Conservation (phyloP, 2,888 invertebrate genomes). For the Dexiosoma caninum region DNA sequence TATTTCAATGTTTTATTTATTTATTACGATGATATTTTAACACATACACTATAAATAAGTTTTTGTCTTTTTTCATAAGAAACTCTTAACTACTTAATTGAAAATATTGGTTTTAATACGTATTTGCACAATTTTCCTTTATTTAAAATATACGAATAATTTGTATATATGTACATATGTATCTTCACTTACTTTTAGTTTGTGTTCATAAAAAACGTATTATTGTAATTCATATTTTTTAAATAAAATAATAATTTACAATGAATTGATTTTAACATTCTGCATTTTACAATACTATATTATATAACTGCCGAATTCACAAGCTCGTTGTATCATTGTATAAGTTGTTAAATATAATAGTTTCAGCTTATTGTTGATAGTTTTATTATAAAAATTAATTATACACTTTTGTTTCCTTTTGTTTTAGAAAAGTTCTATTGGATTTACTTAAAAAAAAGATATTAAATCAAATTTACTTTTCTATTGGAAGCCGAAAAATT, state of each 20-base stretch:
- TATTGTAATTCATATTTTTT: slow-evolving; percentile 18
- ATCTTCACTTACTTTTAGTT: slow-evolving; percentile 11
- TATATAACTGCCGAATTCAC: too few species aligned
- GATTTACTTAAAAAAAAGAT: too few species aligned
- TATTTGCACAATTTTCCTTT: slow-evolving; percentile 56
- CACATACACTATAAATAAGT: slow-evolving; percentile 59
- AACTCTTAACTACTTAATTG: slow-evolving; percentile 61
- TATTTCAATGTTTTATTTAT: slow-evolving; percentile 22
- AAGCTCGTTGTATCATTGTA: too few species aligned
- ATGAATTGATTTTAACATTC: not conserved
- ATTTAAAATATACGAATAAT: slow-evolving; percentile 43
- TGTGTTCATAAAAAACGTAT: slow-evolving; percentile 22
- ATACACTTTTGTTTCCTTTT: too few species aligned
- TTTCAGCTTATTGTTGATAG: too few species aligned
- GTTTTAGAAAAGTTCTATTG: too few species aligned
- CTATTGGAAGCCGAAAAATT: too few species aligned
- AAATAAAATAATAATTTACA: slow-evolving; percentile 40
- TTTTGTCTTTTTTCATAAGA: slow-evolving; percentile 51
- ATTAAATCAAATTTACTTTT: too few species aligned
- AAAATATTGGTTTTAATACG: slow-evolving; percentile 47
- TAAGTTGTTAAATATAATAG: too few species aligned
- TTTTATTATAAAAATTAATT: too few species aligned
- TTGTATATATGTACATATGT: not conserved
- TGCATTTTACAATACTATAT: slow-evolving; percentile 6
- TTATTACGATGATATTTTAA: slow-evolving; percentile 56